These are phyloP conservation scores for Ectropis grisescens DNA, from an alignment of 1,140 invertebrate genomes.

Conservation along the genomic window DNA sequence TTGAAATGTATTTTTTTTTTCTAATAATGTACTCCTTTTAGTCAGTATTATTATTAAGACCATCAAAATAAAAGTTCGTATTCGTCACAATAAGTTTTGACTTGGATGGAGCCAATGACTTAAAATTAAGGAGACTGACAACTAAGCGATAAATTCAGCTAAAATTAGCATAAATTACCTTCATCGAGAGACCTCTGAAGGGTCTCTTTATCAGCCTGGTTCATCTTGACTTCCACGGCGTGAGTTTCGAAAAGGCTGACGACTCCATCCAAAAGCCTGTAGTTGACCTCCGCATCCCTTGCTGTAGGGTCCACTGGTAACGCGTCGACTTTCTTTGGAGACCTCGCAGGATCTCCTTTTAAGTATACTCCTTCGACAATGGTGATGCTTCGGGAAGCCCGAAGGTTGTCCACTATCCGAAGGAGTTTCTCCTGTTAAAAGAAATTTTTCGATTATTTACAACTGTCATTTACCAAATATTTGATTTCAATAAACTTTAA, in stretches of 20 bases:
- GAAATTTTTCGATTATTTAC: too few relatives aligned
- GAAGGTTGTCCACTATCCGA: slow-evolving; percentile 50
- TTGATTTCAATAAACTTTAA: too few relatives aligned
- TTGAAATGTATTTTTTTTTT: too few relatives aligned
- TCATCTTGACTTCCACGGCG: slow-evolving; percentile 55
- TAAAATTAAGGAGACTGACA: too few relatives aligned
- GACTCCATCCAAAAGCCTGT: slow-evolving; percentile 51
- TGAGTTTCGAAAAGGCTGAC: slow-evolving; percentile 56
- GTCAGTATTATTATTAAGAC: too few relatives aligned
- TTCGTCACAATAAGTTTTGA: too few relatives aligned
- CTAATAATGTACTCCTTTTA: too few relatives aligned
- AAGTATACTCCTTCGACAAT: slow-evolving; percentile 48
- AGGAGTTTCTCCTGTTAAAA: slow-evolving; percentile 56
- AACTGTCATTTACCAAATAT: too few relatives aligned
- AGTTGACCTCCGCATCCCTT: slow-evolving; percentile 54
- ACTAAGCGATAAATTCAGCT: too few relatives aligned
- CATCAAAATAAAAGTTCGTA: too few relatives aligned
- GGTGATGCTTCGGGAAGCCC: slow-evolving; percentile 34
- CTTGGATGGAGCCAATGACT: too few relatives aligned
- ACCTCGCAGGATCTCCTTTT: slow-evolving; percentile 38
- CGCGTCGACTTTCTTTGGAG: slow-evolving; percentile 38
- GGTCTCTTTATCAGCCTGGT: slow-evolving; percentile 49
- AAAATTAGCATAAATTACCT: too few relatives aligned
- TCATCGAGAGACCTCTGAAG: slow-evolving; percentile 56
- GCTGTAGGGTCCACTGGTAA: slow-evolving; percentile 46